Base-by-base conservation (phyloP, 2,113 vertebrate species). In the Tupaia tana region DNA sequence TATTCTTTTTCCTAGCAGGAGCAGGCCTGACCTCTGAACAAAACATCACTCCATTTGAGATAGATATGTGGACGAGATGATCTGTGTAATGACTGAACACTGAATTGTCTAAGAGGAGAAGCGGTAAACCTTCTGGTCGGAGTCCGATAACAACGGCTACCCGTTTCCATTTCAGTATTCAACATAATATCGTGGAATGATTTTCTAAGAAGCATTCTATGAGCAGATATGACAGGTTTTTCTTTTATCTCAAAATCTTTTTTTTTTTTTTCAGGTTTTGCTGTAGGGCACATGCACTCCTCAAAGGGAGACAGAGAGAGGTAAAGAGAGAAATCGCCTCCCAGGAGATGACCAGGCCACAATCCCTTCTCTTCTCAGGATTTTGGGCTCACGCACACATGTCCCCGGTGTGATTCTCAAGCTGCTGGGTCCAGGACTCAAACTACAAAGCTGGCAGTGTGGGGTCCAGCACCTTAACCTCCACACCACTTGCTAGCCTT, bases 201-300 rank as follows among this genome's bases (percentile, higher is more conserved):
- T 67, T 88, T 80, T 88, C 92, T 69, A 92, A 94, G 20, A 29
- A 31, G 86, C 43, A 80, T 59, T 74, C 59, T 82, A 87, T 25
- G 54, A 84, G 6, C 25, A 70, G 31, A 34, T 52, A 81, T 34
- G 22, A 77, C 66, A 71, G 56, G 20, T 77, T 87, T 82, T 73
- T 27, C 34, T 90, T 78, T 70, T 73, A 69, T 66, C 20, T 34
- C 31, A 56, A 81, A 90, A 43, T 43, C 43, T 43, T 43, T 43
- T 43, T 43, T 6, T 43, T 43, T 43, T 6, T 43, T 43, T 43
- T 43, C 43, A 43, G 43, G 4, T 43, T 43, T 43, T 43, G 43
- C 43, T 43, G 43, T 43, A 43, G 43, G 43, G 43, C 43, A 6
- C 43, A 43, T 43, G 43, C 43, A 43, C 43, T 43, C 43, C 43